Evolutionary conservation across 2,888 invertebrate genomes (phyloP).

Genomic region (Drosophila recens): DNA sequence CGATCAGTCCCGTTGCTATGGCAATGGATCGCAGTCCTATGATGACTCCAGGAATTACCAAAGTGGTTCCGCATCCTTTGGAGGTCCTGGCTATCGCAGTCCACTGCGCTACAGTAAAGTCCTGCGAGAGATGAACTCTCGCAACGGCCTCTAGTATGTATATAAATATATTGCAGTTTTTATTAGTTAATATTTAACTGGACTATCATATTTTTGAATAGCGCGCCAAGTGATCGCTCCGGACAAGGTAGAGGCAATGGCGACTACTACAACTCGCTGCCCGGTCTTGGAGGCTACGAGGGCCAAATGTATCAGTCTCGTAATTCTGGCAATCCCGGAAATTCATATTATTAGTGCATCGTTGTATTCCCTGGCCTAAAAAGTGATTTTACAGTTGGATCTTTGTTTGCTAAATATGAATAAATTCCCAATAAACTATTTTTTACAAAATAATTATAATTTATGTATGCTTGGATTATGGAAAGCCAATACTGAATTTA

Average conservation of each 20-base stretch:
- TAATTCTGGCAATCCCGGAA: slow-evolving; percentile 6
- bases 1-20: slow-evolving; percentile 38
- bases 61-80: slow-evolving; percentile 51
- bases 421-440: slow-evolving; percentile 6
- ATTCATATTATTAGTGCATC: slow-evolving; percentile 20
- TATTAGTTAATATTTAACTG: not conserved
- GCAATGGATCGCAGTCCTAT: slow-evolving; percentile 33
- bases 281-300: slow-evolving; percentile 37
- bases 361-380: slow-evolving; percentile 13
- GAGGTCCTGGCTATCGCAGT: slow-evolving; percentile 70
- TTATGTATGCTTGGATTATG: no score
- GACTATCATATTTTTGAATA: slow-evolving; percentile 2
- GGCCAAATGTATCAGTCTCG: slow-evolving; percentile 14
- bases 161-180: not conserved
- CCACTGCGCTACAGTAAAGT: slow-evolving; percentile 62
- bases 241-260: slow-evolving; percentile 62
- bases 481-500: no score
- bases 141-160: slow-evolving; percentile 67
- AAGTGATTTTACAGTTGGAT: slow-evolving; percentile 9
- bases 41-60: slow-evolving; percentile 56
- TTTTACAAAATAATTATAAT: not conserved
- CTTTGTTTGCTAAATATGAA: not conserved
- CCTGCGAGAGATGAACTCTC: slow-evolving; percentile 68
- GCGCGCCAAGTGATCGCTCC: slow-evolving; percentile 57
- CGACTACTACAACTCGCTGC: slow-evolving; percentile 63